Conservation (phyloP, 2,888 invertebrate genomes). For the Melanostoma mellinum region DNA sequence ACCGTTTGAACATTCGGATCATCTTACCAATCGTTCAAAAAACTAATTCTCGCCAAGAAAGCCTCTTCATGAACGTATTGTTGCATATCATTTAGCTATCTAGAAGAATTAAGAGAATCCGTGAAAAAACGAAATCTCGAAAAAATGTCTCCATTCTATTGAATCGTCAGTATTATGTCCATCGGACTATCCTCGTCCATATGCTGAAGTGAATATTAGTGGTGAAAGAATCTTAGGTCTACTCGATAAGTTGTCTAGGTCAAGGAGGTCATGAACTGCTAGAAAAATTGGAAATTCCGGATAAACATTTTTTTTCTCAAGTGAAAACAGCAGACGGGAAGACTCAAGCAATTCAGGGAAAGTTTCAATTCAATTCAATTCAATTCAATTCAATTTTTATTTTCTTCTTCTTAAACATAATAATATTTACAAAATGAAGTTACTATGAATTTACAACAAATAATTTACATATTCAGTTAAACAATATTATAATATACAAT, state of each 20-base stretch:
- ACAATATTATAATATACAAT: too few relatives aligned
- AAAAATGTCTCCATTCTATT: not conserved
- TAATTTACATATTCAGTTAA: too few relatives aligned
- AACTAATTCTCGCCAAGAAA: not conserved
- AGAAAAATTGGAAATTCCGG: not conserved
- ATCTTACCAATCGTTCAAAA: not conserved
- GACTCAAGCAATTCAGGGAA: not conserved
- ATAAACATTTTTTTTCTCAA: not conserved
- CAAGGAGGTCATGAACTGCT: not conserved
- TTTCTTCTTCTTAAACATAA: too few relatives aligned
- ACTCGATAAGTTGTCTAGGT: slow-evolving; percentile 16
- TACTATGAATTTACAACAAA: too few relatives aligned
- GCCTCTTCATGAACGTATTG: not conserved
- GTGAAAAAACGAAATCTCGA: not conserved
- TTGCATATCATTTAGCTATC: not conserved
- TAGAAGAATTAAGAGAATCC: not conserved
- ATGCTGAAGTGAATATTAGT: slow-evolving; percentile 7
- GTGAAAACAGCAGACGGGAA: slow-evolving; percentile 9
- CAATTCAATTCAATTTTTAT: too few relatives aligned
- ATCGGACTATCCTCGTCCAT: slow-evolving; percentile 7
- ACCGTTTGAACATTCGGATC: not conserved
- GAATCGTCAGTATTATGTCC: not conserved
- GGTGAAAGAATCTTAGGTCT: slow-evolving; percentile 1
- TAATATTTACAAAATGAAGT: too few relatives aligned
- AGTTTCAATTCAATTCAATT: too few relatives aligned